phyloP scores from a whole-genome alignment of 2,888 invertebrate species.

The Leptopilina myrica region DNA sequence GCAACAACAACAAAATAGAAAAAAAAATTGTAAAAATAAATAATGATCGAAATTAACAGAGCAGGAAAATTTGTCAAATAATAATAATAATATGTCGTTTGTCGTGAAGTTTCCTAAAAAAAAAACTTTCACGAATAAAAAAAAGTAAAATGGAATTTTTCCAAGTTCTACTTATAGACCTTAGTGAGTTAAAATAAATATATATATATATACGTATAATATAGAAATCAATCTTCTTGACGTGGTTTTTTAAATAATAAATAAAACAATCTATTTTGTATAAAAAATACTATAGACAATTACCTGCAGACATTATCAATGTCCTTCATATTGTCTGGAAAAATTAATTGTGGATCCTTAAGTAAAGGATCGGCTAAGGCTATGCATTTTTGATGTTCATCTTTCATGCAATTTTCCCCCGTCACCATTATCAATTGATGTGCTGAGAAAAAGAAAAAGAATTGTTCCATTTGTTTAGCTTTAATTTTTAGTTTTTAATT shows the following conservation, averaged over 20 bases:
- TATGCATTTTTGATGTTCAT: slow-evolving; percentile 79
- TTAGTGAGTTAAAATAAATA: too few species aligned
- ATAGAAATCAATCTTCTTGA: slow-evolving; percentile 28
- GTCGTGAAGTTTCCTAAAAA: background rate
- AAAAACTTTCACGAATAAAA: slow-evolving; percentile 15
- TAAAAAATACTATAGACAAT: background rate
- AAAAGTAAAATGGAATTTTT: slow-evolving; percentile 9
- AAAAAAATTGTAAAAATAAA: too few species aligned
- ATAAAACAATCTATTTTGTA: slow-evolving; percentile 16
- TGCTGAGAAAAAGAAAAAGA: background rate
- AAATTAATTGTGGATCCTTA: slow-evolving; percentile 80
- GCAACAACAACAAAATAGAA: too few species aligned
- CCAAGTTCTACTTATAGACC: slow-evolving; percentile 26
- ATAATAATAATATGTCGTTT: background rate
- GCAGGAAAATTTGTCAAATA: slow-evolving; percentile 18
- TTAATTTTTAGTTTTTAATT: background rate
- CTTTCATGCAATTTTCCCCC: slow-evolving; percentile 74
- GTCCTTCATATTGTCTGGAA: slow-evolving; percentile 81
- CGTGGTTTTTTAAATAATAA: slow-evolving; percentile 32
- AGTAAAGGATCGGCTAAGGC: slow-evolving; percentile 80
- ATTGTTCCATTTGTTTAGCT: background rate
- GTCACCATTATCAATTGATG: slow-evolving; percentile 13
- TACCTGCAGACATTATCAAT: slow-evolving; percentile 81
- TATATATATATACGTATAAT: background rate
- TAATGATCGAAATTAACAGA: background rate